phyloP scores from a whole-genome alignment of 2,888 invertebrate genomes.

The Eilema depressum region DNA sequence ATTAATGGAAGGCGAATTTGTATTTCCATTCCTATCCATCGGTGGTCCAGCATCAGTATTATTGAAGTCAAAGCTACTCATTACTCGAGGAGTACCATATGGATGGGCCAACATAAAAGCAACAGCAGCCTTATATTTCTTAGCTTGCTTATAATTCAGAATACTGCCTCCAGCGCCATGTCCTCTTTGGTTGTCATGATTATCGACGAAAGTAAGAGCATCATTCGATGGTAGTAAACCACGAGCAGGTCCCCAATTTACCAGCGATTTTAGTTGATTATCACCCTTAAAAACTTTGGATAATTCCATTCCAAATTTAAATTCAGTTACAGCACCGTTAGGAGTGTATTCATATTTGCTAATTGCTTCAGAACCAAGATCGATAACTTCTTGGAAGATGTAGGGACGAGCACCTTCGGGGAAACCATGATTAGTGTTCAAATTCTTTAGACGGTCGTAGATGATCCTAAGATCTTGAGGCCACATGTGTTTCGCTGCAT shows the following conservation, averaged over 20 bases:
- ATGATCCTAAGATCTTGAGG: conserved; percentile 91
- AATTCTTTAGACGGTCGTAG: conserved; percentile 86
- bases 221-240: conserved; percentile 84
- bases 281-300: conserved; percentile 73
- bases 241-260: conserved; percentile 89
- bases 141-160: conserved; percentile 88
- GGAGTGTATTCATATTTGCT: conserved; percentile 84
- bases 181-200: conserved; percentile 94
- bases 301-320: conserved; percentile 81
- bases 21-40: conserved; percentile 87
- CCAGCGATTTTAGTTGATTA: conserved; percentile 88
- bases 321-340: conserved; percentile 90
- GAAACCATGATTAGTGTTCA: conserved; percentile 89
- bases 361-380: conserved; percentile 86
- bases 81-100: conserved; percentile 92
- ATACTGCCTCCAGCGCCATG: conserved; percentile 86
- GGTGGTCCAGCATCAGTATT: conserved; percentile 90
- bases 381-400: conserved; percentile 92
- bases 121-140: conserved; percentile 91
- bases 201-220: conserved; percentile 92
- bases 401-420: conserved; percentile 88
- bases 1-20: conserved; percentile 89
- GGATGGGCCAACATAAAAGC: conserved; percentile 96
- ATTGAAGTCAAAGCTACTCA: conserved; percentile 94
- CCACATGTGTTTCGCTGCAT: conserved; percentile 93